phyloP scores from a whole-genome alignment of 2,797 vertebrate genomes.

The Pantherophis alleghaniensis region DNA sequence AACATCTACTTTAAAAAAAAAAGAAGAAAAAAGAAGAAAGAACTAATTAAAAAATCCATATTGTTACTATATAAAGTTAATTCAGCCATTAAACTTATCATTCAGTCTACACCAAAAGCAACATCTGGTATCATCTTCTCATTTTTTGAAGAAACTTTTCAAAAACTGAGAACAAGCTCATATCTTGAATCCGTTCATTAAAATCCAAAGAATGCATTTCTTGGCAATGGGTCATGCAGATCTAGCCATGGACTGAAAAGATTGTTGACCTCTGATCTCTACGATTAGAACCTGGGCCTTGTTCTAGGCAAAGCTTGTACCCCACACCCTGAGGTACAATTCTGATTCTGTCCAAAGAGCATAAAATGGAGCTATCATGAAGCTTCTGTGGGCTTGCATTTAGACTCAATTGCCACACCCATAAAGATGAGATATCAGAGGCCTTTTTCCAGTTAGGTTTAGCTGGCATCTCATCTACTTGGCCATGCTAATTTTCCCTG shows the following conservation, averaged over 20 bases:
- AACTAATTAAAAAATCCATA: not conserved
- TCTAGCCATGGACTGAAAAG: not conserved
- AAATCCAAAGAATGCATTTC: not conserved
- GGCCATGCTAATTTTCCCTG: slow-evolving; percentile 15
- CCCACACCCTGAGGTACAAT: too few species aligned
- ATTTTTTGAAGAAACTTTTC: not conserved
- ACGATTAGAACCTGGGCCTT: not conserved
- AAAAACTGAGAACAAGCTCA: not conserved
- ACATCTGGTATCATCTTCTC: not conserved
- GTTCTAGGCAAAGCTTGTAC: not conserved
- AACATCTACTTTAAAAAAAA: not conserved
- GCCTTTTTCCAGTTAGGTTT: slow-evolving; percentile 27
- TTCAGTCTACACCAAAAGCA: not conserved
- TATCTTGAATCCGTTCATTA: not conserved
- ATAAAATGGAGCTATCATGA: not conserved
- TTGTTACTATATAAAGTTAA: not conserved
- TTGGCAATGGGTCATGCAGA: not conserved
- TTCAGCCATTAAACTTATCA: not conserved
- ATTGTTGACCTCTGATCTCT: not conserved
- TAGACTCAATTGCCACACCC: slow-evolving; percentile 37
- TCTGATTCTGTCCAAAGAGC: not conserved
- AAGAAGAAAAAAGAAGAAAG: not conserved
- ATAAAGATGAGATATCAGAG: slow-evolving; percentile 31
- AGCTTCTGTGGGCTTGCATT: not conserved
- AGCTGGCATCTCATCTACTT: slow-evolving; percentile 24